phyloP scores from a whole-genome alignment of 1,140 invertebrate genomes.

The Cotesia chilonis region DNA sequence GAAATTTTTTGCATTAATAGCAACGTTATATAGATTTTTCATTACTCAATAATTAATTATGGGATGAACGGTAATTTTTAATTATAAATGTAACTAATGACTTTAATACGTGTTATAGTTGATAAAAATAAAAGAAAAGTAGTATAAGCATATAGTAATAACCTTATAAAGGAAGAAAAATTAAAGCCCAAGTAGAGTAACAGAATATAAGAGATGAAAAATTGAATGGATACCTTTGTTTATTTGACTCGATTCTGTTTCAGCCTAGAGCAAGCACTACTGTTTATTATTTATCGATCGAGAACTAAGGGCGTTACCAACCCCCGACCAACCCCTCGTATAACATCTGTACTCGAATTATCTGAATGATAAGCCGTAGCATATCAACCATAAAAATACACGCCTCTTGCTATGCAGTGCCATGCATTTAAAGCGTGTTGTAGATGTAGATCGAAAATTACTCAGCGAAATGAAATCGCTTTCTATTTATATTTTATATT shows the following conservation, averaged over 20 bases:
- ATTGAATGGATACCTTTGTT: background rate
- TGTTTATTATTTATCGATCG: constrained; percentile 38
- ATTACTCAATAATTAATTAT: too few species aligned
- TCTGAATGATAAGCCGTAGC: constrained; percentile 31
- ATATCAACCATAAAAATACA: constrained; percentile 22
- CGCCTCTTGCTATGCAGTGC: background rate
- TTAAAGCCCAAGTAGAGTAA: too few species aligned
- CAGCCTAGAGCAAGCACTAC: constrained; percentile 22
- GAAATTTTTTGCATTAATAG: too few species aligned
- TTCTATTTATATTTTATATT: background rate
- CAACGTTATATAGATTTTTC: too few species aligned
- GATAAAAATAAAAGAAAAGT: too few species aligned
- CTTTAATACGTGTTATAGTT: too few species aligned
- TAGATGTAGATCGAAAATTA: constrained; percentile 28
- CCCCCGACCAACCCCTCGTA: background rate
- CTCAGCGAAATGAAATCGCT: constrained; percentile 33
- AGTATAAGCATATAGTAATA: too few species aligned
- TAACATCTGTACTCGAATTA: constrained; percentile 30
- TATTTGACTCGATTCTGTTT: constrained; percentile 14
- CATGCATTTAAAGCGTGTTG: background rate
- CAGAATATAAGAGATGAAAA: too few species aligned
- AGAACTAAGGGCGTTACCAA: constrained; percentile 6
- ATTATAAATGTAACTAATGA: too few species aligned
- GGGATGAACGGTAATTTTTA: too few species aligned
- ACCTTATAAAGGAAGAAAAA: too few species aligned